Evolutionary conservation across 2,113 vertebrate genomes (phyloP).

Genomic region (Cygnus atratus): DNA sequence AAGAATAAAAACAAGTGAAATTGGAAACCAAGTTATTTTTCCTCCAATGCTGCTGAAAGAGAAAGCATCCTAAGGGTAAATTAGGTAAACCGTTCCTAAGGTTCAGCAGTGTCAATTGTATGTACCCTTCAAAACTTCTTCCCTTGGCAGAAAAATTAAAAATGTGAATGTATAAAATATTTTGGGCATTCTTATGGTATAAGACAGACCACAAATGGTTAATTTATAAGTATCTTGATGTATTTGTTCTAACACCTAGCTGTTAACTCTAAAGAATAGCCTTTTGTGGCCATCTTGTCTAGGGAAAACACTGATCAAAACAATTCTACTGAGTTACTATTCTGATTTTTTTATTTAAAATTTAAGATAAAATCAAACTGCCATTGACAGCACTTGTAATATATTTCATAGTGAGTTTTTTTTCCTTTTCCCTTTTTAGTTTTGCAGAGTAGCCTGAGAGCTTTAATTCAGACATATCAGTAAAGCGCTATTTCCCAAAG

Average conservation of each 20-base stretch:
- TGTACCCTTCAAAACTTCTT: neutral
- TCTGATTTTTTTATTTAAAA: neutral
- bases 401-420: neutral
- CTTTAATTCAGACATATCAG: neutral
- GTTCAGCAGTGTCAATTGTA: neutral
- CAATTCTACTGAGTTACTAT: neutral
- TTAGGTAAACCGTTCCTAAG: neutral
- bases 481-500: conserved; percentile 61
- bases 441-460: conserved; percentile 39
- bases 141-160: neutral
- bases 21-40: neutral
- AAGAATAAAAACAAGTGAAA: conserved; percentile 51
- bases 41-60: neutral
- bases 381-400: neutral
- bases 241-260: neutral
- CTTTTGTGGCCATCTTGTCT: neutral
- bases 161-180: neutral
- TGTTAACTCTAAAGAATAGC: neutral
- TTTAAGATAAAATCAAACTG: neutral
- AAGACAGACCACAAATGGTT: neutral
- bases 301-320: neutral
- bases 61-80: neutral
- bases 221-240: neutral
- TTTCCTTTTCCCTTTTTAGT: neutral
- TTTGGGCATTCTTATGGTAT: neutral